Evolutionary conservation across 2,113 vertebrate species (phyloP), one percentile per base, ranked within the genome.

Genomic region (Mesoclemmys tuberculata): DNA sequence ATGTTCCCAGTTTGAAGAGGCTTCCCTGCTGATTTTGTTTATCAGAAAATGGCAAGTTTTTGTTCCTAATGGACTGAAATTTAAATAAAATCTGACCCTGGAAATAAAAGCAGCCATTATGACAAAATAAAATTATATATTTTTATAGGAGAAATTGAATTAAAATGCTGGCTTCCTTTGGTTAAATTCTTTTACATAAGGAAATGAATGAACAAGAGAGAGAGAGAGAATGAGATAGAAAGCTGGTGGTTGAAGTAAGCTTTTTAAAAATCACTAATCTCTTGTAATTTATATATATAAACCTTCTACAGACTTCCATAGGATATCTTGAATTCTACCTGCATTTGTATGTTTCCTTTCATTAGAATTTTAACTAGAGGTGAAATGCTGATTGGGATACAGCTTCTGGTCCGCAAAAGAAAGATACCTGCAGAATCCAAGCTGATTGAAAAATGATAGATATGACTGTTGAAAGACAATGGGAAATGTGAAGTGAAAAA

Each of bases 11-110:
- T 98, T 99, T 98, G 98, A 98, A 98, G 98, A 98, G 98, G 98
- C 98, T 97, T 98, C 98, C 99, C 99, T 98, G 99, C 99, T 99
- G 99, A 98, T 99, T 98, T 99, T 99, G 99, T 99, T 99, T 99
- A 99, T 99, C 99, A 98, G 98, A 98, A 99, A 99, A 98, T 98
- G 98, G 97, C 98, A 98, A 98, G 97, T 98, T 99, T 98, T 98
- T 98, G 98, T 98, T 98, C 98, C 98, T 99, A 99, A 99, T 99
- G 99, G 99, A 99, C 98, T 98, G 98, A 98, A 98, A 99, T 99
- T 99, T 98, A 98, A 99, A 99, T 99, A 99, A 99, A 99, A 99
- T 98, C 98, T 99, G 99, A 99, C 99, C 99, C 98, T 98, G 95
- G 97, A 98, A 99, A 99, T 98, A 98, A 99, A 99, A 98, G 98